Evolutionary conservation across 2,797 vertebrate genomes (phyloP), one percentile per base, ranked within the genome.

Genomic region (Phoebastria nigripes): DNA sequence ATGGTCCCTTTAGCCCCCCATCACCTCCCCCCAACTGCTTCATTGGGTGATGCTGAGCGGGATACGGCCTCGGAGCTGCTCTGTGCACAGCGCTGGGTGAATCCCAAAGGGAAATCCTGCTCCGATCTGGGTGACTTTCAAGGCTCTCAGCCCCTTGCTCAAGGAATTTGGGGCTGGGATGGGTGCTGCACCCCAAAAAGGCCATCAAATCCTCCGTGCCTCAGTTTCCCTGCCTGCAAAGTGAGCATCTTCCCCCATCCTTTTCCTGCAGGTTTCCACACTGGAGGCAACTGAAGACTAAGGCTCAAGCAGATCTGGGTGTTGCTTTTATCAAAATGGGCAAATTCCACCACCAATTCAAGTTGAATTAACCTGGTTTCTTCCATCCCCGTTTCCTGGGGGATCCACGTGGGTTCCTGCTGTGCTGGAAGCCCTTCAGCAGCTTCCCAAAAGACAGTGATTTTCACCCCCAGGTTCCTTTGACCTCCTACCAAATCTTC

Each of bases 1-100:
- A 2, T 0, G 13, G 42, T n/a, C 1, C 9, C 15, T 29, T 39
- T 12, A 29, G n/a, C 7, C 46, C 44, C 51, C 14, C 37, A 0
- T 41, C 0, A 0, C 28, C 29, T 17, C 4, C 26, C 26, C 6
- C 1, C 1, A 0, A 2, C 13, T 41, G 25, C 41, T 62, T 33
- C 28, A 1, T 1, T 2, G 15, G 37, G n/a, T 18, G 37, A 9
- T 37, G 91, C 33, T 20, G 74, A 76, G 82, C 2, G 0, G 56
- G 74, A 46, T 22, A 17, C 0, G 7, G 55, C 29, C 63, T 26
- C 4, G 0, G 41, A 72, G 65, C 59, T 61, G 46, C 69, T 52
- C 59, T 2, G n/a, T 19, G 73, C 41, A 1, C 17, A 4, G 61
- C 3, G 1, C 39, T 65, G 66, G 10, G 9, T 26, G 20, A 79